A percentile compares a stretch with the other conserved stretches of the same genome.
Evolutionary conservation across 2,888 invertebrate genomes (phyloP).

Genomic region (Tinea pellionella): DNA sequence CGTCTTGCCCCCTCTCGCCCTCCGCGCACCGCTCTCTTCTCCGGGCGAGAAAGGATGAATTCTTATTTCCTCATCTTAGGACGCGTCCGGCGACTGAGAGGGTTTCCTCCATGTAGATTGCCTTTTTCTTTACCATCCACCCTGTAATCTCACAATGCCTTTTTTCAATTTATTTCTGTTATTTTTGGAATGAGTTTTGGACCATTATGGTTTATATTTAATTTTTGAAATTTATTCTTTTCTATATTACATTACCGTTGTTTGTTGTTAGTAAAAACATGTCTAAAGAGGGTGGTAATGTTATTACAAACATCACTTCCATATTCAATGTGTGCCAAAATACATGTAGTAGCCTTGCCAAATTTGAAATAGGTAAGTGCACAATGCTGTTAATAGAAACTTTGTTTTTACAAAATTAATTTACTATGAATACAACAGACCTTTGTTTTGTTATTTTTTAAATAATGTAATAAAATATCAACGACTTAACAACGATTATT

Average conservation of each 20-base stretch:
- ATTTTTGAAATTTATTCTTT: neutral
- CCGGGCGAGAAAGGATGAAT: slow-evolving; percentile 67
- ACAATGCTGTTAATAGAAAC: neutral
- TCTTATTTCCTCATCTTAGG: slow-evolving; percentile 68
- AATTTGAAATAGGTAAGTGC: neutral
- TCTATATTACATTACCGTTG: neutral
- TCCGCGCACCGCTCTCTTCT: slow-evolving; percentile 27
- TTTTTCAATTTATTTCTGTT: slow-evolving; percentile 12
- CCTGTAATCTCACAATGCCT: slow-evolving; percentile 1
- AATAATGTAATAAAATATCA: too few relatives aligned
- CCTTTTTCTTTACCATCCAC: slow-evolving; percentile 55
- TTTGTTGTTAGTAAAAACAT: neutral
- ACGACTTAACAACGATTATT: too few relatives aligned
- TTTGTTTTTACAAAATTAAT: slow-evolving; percentile 13
- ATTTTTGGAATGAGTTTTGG: neutral
- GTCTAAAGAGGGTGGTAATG: neutral
- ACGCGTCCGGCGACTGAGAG: slow-evolving; percentile 41
- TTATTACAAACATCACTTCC: neutral
- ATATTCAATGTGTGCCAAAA: slow-evolving; percentile 1
- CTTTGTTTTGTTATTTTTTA: too few relatives aligned
- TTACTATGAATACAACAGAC: too few relatives aligned
- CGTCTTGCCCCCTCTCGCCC: slow-evolving; percentile 67
- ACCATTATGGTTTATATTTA: neutral
- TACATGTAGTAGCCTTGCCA: slow-evolving; percentile 2
- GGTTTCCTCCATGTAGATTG: slow-evolving; percentile 63